phyloP scores from a whole-genome alignment of 2,113 vertebrate genomes.

The Neotoma lepida region DNA sequence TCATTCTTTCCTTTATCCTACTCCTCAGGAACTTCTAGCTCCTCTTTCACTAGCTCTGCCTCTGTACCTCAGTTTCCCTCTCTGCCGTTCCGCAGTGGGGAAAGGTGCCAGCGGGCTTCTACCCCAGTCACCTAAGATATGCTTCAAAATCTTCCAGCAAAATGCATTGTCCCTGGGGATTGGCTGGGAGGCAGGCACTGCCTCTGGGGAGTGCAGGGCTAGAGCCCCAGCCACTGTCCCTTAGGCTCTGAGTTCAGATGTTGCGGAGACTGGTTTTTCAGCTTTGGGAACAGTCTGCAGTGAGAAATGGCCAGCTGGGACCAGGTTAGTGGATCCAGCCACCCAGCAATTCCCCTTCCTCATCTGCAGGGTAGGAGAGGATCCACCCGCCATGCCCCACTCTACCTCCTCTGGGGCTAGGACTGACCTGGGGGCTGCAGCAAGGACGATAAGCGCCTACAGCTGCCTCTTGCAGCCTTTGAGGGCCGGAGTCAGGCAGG shows the following conservation, averaged over 20 bases:
- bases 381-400: background rate
- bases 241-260: constrained; percentile 73
- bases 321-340: constrained; percentile 70
- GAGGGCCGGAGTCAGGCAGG: constrained; percentile 62
- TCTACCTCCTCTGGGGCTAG: background rate
- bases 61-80: constrained; percentile 76
- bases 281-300: constrained; percentile 38
- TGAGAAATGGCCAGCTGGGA: constrained; percentile 66
- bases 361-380: background rate
- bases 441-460: background rate
- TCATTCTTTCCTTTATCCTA: background rate
- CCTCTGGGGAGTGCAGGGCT: background rate
- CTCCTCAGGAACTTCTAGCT: background rate
- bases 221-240: background rate
- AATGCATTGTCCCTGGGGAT: constrained; percentile 44
- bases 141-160: constrained; percentile 67
- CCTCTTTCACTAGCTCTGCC: constrained; percentile 38
- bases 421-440: background rate
- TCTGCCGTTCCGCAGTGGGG: constrained; percentile 73
- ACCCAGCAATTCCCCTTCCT: background rate
- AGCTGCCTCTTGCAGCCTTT: constrained; percentile 32
- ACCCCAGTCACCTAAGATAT: constrained; percentile 32
- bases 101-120: constrained; percentile 69
- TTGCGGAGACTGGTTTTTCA: constrained; percentile 4
- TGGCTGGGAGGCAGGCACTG: constrained; percentile 72